phyloP scores from a whole-genome alignment of 2,113 vertebrate species.

The Upupa epops region DNA sequence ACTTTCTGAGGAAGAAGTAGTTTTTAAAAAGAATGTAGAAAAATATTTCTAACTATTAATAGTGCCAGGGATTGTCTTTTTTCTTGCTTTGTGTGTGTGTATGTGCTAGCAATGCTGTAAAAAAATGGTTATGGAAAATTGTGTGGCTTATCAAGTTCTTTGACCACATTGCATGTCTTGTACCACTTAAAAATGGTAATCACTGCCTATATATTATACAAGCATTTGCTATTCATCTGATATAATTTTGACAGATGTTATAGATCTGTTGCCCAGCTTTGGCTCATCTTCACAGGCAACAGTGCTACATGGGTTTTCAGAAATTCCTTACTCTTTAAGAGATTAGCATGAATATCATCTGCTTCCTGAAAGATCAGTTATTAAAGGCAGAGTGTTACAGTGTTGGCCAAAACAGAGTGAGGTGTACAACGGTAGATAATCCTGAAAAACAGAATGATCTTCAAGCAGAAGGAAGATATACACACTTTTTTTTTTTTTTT shows the following conservation, averaged over 20 bases:
- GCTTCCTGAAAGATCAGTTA: not conserved
- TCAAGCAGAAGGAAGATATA: not conserved
- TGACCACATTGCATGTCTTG: not conserved
- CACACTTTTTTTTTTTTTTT: not conserved
- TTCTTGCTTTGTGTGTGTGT: not conserved
- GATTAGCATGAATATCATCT: not conserved
- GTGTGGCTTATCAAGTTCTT: not conserved
- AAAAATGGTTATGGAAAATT: not conserved
- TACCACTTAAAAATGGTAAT: not conserved
- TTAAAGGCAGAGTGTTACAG: not conserved
- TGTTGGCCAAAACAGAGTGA: not conserved
- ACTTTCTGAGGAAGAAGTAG: not conserved
- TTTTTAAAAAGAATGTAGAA: not conserved
- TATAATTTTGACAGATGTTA: not conserved
- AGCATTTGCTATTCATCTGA: not conserved
- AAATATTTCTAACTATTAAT: not conserved
- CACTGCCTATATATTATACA: not conserved
- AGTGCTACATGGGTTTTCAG: not conserved
- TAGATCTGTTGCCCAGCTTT: not conserved
- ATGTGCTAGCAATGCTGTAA: not conserved
- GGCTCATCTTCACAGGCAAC: not conserved
- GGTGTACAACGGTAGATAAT: not conserved
- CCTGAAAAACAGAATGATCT: not conserved
- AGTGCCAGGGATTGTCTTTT: not conserved
- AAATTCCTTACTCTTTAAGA: not conserved